Percentiles rank a stretch among this genome's conserved stretches.
These are phyloP conservation scores for Mythimna lalbum DNA, from an alignment of 2,888 invertebrate genomes.

Conservation along the genomic window DNA sequence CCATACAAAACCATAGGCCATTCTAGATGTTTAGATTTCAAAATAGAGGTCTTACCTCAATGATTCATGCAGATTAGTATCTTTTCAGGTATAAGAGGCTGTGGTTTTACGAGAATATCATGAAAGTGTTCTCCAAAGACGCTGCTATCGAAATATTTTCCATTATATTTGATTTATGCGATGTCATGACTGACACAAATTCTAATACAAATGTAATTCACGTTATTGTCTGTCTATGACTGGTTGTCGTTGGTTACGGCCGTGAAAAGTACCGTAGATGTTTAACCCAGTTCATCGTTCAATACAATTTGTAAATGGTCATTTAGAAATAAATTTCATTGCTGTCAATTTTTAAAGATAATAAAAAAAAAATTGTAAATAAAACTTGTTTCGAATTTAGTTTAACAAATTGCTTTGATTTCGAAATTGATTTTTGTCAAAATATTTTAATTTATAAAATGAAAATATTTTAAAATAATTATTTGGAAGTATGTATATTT, in stretches of 20 bases:
- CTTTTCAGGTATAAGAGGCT: background rate
- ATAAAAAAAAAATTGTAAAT: too few species aligned
- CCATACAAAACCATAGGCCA: conserved; percentile 30
- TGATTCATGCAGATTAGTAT: conserved; percentile 5
- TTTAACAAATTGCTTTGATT: background rate
- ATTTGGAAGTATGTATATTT: background rate
- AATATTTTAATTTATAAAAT: background rate
- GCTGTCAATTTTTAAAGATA: background rate
- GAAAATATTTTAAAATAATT: background rate
- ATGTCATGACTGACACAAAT: conserved; percentile 39
- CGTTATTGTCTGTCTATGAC: conserved; percentile 13
- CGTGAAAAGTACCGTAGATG: conserved; percentile 34
- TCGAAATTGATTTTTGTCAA: background rate
- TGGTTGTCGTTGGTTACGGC: conserved; percentile 26
- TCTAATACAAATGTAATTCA: conserved; percentile 32
- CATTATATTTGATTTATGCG: conserved; percentile 36
- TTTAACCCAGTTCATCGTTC: conserved; percentile 27
- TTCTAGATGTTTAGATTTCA: conserved; percentile 19
- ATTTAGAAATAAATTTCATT: background rate
- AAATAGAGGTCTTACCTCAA: background rate
- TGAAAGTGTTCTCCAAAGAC: conserved; percentile 10
- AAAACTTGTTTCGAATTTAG: too few species aligned
- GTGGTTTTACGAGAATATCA: conserved; percentile 2
- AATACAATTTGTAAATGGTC: conserved; percentile 4
- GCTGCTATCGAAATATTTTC: conserved; percentile 8